Base-by-base conservation (phyloP, 1,140 invertebrate genomes). In the Triops longicaudatus region DNA sequence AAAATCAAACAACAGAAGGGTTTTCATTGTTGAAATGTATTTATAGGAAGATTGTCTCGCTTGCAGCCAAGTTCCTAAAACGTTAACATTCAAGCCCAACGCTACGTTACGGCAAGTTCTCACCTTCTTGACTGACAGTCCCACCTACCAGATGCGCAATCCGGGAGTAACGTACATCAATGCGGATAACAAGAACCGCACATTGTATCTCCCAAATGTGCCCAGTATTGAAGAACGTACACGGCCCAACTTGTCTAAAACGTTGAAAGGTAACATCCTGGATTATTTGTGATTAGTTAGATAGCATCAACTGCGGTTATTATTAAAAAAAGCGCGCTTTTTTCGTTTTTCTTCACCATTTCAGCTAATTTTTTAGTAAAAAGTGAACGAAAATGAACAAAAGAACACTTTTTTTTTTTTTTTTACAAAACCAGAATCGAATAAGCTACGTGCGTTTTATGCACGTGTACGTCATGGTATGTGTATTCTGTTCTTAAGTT, bases 171-270 rank as follows among this genome's bases (percentile, higher is more conserved):
- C 93, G 1, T 90, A 93, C 22, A 87, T 86, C 71, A 86, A 94
- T 12, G 87, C 91, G 82, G 27, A 75, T 7, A 95, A 94, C 5
- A 94, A 92, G 83, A 92, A 91, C 82, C 93, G 92, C 84, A 98
- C 96, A 1, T 85, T 99, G 7, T 99, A 98, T 81, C 96, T 98
- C 89, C 90, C 91, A 75, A 92, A 90, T 9, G 91, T 98, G 4
- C 88, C 91, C 78, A 95, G 93, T 80, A 96, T 98, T 79, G 95
- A 98, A 84, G 91, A 92, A 82, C 89, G 89, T 80, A 97, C 96
- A 0, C 88, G 91, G 80, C 82, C 84, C 28, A 98, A 98, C 86
- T 87, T 98, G 41, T 92, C 91, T 76, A 95, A 94, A 86, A 92
- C 92, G 75, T 84, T 98, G 41, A 81, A 82, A 82, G 86, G 86